Evolutionary conservation across 37 sponge, comb jelly and placozoan genomes (phyloP).

Genomic region (Beroe ovata): DNA sequence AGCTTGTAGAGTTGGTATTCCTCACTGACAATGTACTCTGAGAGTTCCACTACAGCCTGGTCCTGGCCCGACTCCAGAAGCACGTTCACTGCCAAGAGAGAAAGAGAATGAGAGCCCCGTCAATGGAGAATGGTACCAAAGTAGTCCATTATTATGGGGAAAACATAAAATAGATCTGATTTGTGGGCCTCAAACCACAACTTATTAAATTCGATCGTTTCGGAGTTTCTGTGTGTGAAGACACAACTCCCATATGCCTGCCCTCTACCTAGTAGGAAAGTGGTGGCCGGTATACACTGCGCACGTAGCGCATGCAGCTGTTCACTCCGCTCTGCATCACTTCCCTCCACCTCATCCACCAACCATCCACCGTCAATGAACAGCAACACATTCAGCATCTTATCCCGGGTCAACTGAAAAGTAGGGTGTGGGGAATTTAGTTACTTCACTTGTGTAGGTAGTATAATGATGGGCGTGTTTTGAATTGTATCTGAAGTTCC

Average conservation of each 20-base stretch:
- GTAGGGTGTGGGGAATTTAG: too few species aligned
- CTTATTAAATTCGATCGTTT: too few species aligned
- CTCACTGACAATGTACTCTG: constrained; percentile 79
- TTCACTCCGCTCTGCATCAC: neutral
- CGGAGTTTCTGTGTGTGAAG: too few species aligned
- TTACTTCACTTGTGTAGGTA: too few species aligned
- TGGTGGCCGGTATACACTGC: constrained; percentile 36
- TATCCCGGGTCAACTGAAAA: constrained; percentile 61
- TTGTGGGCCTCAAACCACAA: too few species aligned
- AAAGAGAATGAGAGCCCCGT: too few species aligned
- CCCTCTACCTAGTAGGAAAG: constrained; percentile 58
- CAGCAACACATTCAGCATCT: constrained; percentile 78
- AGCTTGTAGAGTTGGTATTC: constrained; percentile 74
- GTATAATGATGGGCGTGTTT: too few species aligned
- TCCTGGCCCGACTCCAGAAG: constrained; percentile 15
- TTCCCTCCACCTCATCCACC: constrained; percentile 69
- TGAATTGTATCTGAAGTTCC: too few species aligned
- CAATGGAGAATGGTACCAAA: too few species aligned
- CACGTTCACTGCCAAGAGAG: constrained; percentile 58
- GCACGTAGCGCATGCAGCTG: constrained; percentile 1
- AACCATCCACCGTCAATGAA: constrained; percentile 86
- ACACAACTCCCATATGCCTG: too few species aligned
- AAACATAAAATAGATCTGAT: neutral
- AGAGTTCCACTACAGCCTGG: constrained; percentile 69
- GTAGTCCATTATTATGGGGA: neutral